Evolutionary conservation across 2,113 vertebrate species (phyloP).

Genomic region (Phoxinus phoxinus): DNA sequence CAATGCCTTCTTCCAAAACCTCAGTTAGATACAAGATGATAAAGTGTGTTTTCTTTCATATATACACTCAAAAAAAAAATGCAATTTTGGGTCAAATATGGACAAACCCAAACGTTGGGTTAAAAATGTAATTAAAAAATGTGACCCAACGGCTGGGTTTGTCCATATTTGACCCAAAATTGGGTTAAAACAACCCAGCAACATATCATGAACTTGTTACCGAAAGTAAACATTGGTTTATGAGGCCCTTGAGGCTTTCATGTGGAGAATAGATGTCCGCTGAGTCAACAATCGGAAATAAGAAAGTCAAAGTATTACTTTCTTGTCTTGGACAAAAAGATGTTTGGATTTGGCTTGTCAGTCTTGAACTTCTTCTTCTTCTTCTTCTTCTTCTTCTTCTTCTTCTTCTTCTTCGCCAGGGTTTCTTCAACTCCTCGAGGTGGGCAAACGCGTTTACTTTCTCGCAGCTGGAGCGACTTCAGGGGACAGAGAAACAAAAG

Average conservation of each 20-base stretch:
- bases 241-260: slow-evolving; percentile 60
- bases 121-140: too few relatives aligned
- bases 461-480: slow-evolving; percentile 45
- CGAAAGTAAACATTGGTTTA: slow-evolving; percentile 66
- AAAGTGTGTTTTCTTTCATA: slow-evolving; percentile 63
- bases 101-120: too few relatives aligned
- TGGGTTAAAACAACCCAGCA: too few relatives aligned
- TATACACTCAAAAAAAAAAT: too few relatives aligned
- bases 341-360: slow-evolving; percentile 48
- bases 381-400: too few relatives aligned
- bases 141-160: too few relatives aligned
- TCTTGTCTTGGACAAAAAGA: slow-evolving; percentile 39
- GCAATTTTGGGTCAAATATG: too few relatives aligned
- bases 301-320: slow-evolving; percentile 40
- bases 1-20: slow-evolving; percentile 67
- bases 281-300: slow-evolving; percentile 50
- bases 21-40: slow-evolving; percentile 63
- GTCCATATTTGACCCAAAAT: too few relatives aligned
- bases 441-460: slow-evolving; percentile 3
- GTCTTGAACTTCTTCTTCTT: slow-evolving; percentile 38
- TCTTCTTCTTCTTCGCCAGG: slow-evolving; percentile 24
- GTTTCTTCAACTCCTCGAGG: slow-evolving; percentile 15
- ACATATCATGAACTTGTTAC: slow-evolving; percentile 67
- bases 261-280: slow-evolving; percentile 47
- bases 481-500: slow-evolving; percentile 49